These are phyloP conservation scores for Mellivora capensis DNA, from an alignment of 2,113 vertebrate genomes.

Conservation along the genomic window DNA sequence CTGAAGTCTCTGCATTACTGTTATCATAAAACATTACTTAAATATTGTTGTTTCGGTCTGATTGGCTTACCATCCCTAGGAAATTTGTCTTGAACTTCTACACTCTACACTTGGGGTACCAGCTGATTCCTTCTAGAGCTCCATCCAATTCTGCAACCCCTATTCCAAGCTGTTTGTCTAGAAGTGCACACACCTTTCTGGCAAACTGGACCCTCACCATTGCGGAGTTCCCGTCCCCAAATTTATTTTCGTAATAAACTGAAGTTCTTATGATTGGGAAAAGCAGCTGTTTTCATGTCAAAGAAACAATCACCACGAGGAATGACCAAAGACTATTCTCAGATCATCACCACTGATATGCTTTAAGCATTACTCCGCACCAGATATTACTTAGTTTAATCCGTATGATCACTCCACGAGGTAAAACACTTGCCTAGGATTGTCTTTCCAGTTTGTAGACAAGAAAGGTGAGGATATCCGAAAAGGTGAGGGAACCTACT, in stretches of 20 bases:
- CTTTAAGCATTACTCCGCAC: not conserved
- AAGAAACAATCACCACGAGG: no score
- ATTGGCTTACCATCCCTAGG: not conserved
- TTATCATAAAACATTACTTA: not conserved
- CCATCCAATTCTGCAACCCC: not conserved
- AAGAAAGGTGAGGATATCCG: not conserved
- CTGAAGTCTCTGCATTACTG: not conserved
- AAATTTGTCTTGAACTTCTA: not conserved
- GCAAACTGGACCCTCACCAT: not conserved
- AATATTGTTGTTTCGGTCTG: not conserved
- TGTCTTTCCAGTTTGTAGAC: not conserved
- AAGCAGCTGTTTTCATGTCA: not conserved
- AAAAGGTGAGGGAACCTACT: not conserved
- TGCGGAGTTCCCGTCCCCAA: not conserved
- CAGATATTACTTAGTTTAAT: not conserved
- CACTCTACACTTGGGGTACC: not conserved
- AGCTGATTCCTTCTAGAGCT: not conserved
- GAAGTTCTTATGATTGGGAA: not conserved
- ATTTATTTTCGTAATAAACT: not conserved
- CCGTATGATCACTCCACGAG: not conserved
- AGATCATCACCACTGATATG: no score
- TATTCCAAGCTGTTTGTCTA: not conserved
- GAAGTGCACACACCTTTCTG: no score
- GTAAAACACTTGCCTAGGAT: not conserved
- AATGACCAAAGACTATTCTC: not conserved